Base-by-base conservation (phyloP, 2,113 vertebrate species). In the Apodemus speciosus region DNA sequence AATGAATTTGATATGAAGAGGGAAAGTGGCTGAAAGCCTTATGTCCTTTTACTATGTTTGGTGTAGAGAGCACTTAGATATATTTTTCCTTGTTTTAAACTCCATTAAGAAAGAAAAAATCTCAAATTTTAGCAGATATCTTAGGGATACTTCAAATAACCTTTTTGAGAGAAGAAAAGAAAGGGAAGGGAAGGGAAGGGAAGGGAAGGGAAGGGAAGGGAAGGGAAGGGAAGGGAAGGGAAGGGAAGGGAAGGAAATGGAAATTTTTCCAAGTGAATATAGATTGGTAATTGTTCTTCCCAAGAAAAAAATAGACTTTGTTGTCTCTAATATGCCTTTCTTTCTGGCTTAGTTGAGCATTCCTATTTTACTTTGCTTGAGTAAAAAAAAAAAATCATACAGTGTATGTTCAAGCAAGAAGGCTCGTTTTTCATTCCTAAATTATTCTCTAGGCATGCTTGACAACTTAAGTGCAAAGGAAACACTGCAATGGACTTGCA, bases 21-120 rank as follows among this genome's bases (percentile, higher is more conserved):
- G 35, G 32, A 15, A 92, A 90, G 40, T 13, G 25, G 8, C 3
- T 25, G 35, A 79, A 90, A 69, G 30, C 60, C 75, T 3, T 40
- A 83, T 51, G 51, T 84, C 35, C 16, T 8, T 27, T 94, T 92
- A 32, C 15, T 79, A 77, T 68, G 73, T 93, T 43, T 88, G 1
- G 14, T 72, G 38, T 30, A 89, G 35, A 95, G 81, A 88, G 23
- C 75, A 79, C 69, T 93, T 94, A 86, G 80, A 76, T 92, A 46
- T 64, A 84, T 89, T 64, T 8, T 89, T 68, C 2, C 3, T 9
- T 8, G 77, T 18, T 60, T 16, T 7, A 69, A 30, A 38, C 9
- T 49, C 38, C 8, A 6, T 62, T 85, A 85, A 60, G 38, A 81
- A 95, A 88, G 11, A 43, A 27, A 69, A 88, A 90, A 69, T 84